Base-by-base conservation (phyloP, 2,888 invertebrate genomes). In the Autographa pulchrina region DNA sequence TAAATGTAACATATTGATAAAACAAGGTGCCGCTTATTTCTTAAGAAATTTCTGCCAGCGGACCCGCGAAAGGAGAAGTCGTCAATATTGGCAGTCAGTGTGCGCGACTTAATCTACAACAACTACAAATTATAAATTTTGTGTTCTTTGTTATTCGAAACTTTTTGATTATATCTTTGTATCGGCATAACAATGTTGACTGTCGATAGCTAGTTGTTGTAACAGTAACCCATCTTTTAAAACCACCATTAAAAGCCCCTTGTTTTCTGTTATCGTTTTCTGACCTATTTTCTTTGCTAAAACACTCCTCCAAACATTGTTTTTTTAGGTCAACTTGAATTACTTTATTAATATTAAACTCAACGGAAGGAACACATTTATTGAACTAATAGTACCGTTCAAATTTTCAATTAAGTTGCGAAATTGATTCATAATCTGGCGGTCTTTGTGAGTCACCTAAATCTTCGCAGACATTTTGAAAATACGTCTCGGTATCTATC, bases 371-470 rank as follows among this genome's bases (percentile, higher is more conserved):
- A 52, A 52, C n/a, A 52, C 52, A 54, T 54, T 54, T 54, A 54
- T 18, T 54, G 54, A 54, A 56, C 20, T 56, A 56, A 20, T 25
- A 20, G 20, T 25, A 2, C 3, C 54, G 54, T 3, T 20, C 3
- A 25, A 56, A 56, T 56, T 56, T 56, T 56, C 54, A 56, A 56
- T 56, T 56, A 56, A 25, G 54, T 56, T 56, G 25, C 54, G 6
- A 56, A 56, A 56, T 56, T 56, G 13, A 56, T 56, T 56, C 20
- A 56, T 56, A 20, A 56, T 56, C 25, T 56, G 13, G 25, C 25
- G 54, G 48, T 6, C 54, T 25, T 54, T 54, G 20, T 54, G 20
- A 7, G 25, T 13, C 14, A 56, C 9, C 13, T 56, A 20, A 56
- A 20, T 56, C 54, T 56, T 56, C 13, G 25, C 25, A 13, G 20